phyloP scores from a whole-genome alignment of 2,797 vertebrate species.

The Loris lydekkerianus region DNA sequence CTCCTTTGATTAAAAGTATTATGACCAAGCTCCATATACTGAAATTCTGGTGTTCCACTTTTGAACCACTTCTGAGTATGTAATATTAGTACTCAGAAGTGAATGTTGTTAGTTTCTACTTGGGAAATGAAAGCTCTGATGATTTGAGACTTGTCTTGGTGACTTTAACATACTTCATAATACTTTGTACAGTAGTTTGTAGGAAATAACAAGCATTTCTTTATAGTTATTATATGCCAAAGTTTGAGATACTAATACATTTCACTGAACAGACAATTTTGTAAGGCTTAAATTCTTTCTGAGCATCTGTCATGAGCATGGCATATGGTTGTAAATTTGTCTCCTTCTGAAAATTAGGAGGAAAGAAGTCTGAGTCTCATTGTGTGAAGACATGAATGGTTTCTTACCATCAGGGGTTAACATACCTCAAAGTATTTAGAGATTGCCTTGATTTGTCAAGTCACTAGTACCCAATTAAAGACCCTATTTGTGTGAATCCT shows the following conservation, averaged over 20 bases:
- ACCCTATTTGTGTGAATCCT: background rate
- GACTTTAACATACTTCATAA: background rate
- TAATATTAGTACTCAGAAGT: conserved; percentile 13
- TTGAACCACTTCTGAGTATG: background rate
- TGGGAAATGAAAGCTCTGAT: conserved; percentile 9
- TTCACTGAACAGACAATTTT: conserved; percentile 17
- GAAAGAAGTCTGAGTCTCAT: background rate
- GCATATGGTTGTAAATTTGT: conserved; percentile 1
- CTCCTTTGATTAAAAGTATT: background rate
- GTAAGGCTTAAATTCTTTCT: conserved; percentile 7
- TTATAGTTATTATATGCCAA: background rate
- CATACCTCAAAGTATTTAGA: background rate
- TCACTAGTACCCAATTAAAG: background rate
- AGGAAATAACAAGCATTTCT: background rate
- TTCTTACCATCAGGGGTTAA: conserved; percentile 7
- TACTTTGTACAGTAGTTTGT: background rate
- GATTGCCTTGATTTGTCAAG: background rate
- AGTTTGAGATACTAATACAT: background rate
- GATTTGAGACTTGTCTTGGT: background rate
- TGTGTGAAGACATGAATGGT: background rate
- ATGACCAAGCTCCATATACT: background rate
- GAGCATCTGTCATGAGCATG: background rate
- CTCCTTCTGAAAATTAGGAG: background rate
- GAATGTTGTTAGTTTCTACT: conserved; percentile 27
- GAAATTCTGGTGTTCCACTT: conserved; percentile 29